A percentile compares a stretch with the other conserved stretches of the same genome.
Conservation (phyloP, 2,888 invertebrate species). For the Anoplius nigerrimus region DNA sequence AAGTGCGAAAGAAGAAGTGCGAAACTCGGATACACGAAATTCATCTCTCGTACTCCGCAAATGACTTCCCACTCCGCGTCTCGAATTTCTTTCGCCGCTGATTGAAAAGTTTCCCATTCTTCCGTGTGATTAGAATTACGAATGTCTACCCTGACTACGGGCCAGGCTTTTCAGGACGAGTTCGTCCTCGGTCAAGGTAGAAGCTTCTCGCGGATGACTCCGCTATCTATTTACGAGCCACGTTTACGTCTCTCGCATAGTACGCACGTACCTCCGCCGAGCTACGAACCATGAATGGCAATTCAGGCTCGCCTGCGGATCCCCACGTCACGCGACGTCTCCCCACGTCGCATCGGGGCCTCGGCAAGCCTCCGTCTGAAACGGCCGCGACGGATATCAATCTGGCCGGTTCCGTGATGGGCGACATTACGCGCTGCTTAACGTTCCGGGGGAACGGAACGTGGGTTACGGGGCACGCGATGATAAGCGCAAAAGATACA, state of each 20-base stretch:
- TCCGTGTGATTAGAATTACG: no score
- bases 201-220: conserved; percentile 15
- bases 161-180: no score
- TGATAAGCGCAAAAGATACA: not conserved
- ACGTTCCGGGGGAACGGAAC: conserved; percentile 10
- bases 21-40: not conserved
- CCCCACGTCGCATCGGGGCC: not conserved
- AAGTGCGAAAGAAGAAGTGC: no score
- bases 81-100: no score
- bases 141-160: not conserved
- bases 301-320: conserved; percentile 48
- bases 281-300: conserved; percentile 54
- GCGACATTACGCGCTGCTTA: conserved; percentile 10
- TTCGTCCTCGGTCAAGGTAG: conserved; percentile 40
- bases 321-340: conserved; percentile 35
- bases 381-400: conserved; percentile 17
- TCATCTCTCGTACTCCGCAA: not conserved
- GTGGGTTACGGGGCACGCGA: not conserved
- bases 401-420: conserved; percentile 14
- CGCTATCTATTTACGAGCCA: conserved; percentile 55
- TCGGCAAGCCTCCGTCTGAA: conserved; percentile 1
- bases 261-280: conserved; percentile 49
- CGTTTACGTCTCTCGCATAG: conserved; percentile 51
- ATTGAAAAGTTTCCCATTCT: no score
- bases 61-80: not conserved